Evolutionary conservation across 2,113 vertebrate species (phyloP), one percentile per base, ranked within the genome.

Genomic region (Tachysurus fulvidraco): DNA sequence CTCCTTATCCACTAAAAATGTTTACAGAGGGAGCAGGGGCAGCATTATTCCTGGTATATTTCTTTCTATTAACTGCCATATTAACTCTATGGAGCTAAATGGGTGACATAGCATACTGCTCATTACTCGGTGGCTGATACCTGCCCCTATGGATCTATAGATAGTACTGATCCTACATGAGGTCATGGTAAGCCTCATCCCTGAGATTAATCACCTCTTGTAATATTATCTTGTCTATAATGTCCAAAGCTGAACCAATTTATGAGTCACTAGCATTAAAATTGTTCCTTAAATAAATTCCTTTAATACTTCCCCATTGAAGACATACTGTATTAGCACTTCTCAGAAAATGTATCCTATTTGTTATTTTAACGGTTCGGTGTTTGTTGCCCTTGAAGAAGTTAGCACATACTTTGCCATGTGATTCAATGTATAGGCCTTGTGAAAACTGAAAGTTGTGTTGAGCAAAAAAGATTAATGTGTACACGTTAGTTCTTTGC

Each of bases 401-500:
- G 82, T 83, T 65, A 81, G 30, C 30, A 17, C 69, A 87, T 55
- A 71, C 25, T 54, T 87, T 78, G 55, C 44, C 30, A 82, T 74
- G 62, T 83, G 50, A 86, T 60, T 88, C 28, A 62, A 73, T 69
- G 77, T 78, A 62, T 84, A 83, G 81, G 60, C 69, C 76, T 60
- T 69, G 50, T 85, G 65, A 81, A 79, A 78, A 83, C 71, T 50
- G 62, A 83, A 73, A 83, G 67, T 87, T 89, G 50, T 84, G 82
- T 81, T 71, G 83, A 28, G 85, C 81, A 5, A 77, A 69, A 87
- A 89, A 89, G 85, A 89, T 87, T 85, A 87, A 89, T 89, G 88
- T 89, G 86, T 87, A 84, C 81, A 60, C 54, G 69, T 78, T 81
- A 59, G 82, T 85, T 86, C 76, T 85, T 89, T 82, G 86, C 88